Evolutionary conservation across 2,888 invertebrate genomes (phyloP).

Genomic region (Pharmacophagus antenor): DNA sequence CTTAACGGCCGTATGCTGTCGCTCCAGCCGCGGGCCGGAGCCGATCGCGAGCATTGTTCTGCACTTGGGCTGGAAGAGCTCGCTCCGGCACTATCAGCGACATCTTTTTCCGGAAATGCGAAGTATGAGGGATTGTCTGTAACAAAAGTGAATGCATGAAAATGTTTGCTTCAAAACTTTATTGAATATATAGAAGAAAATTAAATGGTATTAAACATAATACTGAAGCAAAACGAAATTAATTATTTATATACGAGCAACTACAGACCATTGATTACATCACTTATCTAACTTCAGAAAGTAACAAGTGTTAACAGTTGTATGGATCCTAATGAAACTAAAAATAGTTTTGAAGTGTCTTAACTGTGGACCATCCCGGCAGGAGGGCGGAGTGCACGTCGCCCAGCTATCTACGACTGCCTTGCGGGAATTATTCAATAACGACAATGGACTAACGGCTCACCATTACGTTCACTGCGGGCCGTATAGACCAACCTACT

Average conservation of each 20-base stretch:
- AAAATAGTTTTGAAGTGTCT: conserved; percentile 13
- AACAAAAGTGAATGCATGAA: conserved; percentile 47
- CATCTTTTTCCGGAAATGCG: conserved; percentile 81
- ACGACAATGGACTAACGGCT: conserved; percentile 76
- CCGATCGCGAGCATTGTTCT: conserved; percentile 83
- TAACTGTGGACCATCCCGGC: conserved; percentile 37
- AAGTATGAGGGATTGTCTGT: conserved; percentile 91
- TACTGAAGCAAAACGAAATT: neutral
- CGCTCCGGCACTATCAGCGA: conserved; percentile 54
- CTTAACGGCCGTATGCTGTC: conserved; percentile 60
- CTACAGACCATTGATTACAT: too few relatives aligned
- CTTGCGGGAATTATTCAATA: conserved; percentile 75
- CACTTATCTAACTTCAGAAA: neutral
- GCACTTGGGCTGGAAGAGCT: conserved; percentile 52
- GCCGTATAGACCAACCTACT: conserved; percentile 69
- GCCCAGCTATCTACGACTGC: conserved; percentile 48
- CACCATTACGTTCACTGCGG: conserved; percentile 70
- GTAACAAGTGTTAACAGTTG: neutral
- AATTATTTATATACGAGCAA: too few relatives aligned
- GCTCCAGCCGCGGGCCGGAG: conserved; percentile 83
- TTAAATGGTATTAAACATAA: neutral
- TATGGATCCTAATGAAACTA: conserved; percentile 5
- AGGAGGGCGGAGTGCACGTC: conserved; percentile 35
- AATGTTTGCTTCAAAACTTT: neutral
- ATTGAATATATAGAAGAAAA: neutral